A percentile compares a stretch with the other conserved stretches of the same genome.
phyloP scores from a whole-genome alignment of 2,888 invertebrate genomes.

The Aromia moschata region DNA sequence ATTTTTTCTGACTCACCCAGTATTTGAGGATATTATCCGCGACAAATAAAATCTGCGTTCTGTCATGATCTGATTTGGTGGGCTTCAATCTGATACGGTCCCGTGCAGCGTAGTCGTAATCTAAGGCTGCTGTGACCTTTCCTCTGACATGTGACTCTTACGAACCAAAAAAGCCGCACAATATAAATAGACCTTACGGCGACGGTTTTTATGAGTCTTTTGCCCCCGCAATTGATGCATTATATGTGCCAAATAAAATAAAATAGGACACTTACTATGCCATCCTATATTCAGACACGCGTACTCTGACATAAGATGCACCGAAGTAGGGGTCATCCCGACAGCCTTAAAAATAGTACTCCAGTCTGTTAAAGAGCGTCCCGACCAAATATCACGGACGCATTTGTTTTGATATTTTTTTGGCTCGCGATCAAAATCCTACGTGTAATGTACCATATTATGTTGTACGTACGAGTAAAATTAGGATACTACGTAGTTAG shows the following conservation, averaged over 20 bases:
- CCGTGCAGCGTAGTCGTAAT: too few relatives aligned
- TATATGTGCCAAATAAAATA: not conserved
- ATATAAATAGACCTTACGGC: too few relatives aligned
- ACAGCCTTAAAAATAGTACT: constrained; percentile 9
- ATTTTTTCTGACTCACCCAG: too few relatives aligned
- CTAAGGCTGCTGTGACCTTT: too few relatives aligned
- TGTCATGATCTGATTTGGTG: too few relatives aligned
- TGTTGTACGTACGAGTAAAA: too few relatives aligned
- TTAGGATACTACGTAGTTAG: too few relatives aligned
- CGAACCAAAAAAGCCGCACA: too few relatives aligned
- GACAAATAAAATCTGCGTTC: too few relatives aligned
- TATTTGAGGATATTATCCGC: too few relatives aligned
- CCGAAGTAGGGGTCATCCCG: constrained; percentile 2
- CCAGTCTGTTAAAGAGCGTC: constrained; percentile 5
- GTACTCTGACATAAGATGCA: constrained; percentile 20
- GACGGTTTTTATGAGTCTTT: not conserved
- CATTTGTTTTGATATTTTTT: not conserved
- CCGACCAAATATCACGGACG: constrained; percentile 15
- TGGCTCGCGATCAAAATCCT: not conserved
- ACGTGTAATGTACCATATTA: not conserved
- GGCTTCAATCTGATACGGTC: too few relatives aligned
- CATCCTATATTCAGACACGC: constrained; percentile 6
- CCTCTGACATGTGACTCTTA: too few relatives aligned
- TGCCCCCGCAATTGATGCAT: not conserved
- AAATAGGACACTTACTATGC: constrained; percentile 18